Evolutionary conservation across 2,888 invertebrate species (phyloP).

Genomic region (Nebria brevicollis): DNA sequence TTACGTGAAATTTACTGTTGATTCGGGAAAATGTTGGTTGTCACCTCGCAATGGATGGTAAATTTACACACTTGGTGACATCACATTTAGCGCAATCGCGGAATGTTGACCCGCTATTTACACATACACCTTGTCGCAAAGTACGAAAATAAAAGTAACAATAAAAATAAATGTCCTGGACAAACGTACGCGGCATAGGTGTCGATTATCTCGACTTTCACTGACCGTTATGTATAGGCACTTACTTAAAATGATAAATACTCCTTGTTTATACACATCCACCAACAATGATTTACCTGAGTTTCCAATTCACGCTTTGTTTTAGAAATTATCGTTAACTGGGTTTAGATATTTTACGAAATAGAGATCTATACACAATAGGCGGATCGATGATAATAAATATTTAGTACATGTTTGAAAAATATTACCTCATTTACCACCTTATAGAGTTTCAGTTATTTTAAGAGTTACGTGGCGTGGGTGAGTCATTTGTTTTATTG

Average conservation of each 20-base stretch:
- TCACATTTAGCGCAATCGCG: neutral
- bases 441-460: too few relatives aligned
- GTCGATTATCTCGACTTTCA: neutral
- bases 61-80: slow-evolving; percentile 7
- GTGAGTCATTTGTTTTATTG: slow-evolving; percentile 33
- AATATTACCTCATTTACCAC: too few relatives aligned
- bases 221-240: neutral
- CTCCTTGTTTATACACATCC: neutral
- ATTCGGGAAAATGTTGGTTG: slow-evolving; percentile 10
- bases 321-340: too few relatives aligned
- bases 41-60: neutral
- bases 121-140: neutral
- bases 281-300: too few relatives aligned
- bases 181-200: neutral
- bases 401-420: too few relatives aligned
- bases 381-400: too few relatives aligned
- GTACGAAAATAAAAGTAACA: neutral
- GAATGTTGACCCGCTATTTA: slow-evolving; percentile 15
- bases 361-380: too few relatives aligned
- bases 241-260: neutral
- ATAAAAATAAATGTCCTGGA: neutral
- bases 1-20: neutral
- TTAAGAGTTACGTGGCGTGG: neutral
- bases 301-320: too few relatives aligned
- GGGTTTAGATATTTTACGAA: too few relatives aligned